Base-by-base conservation (phyloP, 2,113 vertebrate species). In the Forbesichthys papilliferus region DNA sequence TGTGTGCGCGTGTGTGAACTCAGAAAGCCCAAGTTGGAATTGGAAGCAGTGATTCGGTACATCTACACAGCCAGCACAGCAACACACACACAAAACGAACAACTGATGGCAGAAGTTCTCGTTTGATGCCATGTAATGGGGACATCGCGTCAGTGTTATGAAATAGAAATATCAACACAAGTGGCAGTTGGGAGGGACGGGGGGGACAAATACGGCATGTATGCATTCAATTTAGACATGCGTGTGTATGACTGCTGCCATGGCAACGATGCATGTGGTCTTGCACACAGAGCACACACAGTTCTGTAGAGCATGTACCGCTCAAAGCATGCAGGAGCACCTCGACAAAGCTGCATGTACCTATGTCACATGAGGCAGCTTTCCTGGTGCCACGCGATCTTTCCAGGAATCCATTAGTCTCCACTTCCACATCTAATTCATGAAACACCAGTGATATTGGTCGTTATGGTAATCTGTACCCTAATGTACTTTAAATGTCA, bases 361-460 rank as follows among this genome's bases (percentile, higher is more conserved):
- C 92, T 90, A 87, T 91, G 80, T 93, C 93, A 82, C 90, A 90
- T 0, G 92, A 93, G 79, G 75, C 84, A 68, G 91, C 84, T 87
- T 91, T 93, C 80, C 86, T 91, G 85, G 85, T 91, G 80, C 82
- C 82, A 78, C 81, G 84, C 1, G 85, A 85, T n/a, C 90, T 51
- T 1, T 76, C 74, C 60, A 87, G 81, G 58, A 82, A 83, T 53
- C 79, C 83, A 60, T 84, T 86, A 61, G 67, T 74, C 9, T 65
- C 85, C 66, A 66, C 75, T 10, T 86, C 87, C 46, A 90, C 84
- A 61, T 83, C 91, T 92, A 79, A 53, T n/a, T 56, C 55, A 74
- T 51, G 18, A 64, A 80, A 63, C 5, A 68, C 27, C 62, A 9
- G 71, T 1, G 34, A 61, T 9, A 20, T 74, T 51, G 53, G 73